Conservation (phyloP, 1,140 invertebrate species). For the Eriocheir sinensis region DNA sequence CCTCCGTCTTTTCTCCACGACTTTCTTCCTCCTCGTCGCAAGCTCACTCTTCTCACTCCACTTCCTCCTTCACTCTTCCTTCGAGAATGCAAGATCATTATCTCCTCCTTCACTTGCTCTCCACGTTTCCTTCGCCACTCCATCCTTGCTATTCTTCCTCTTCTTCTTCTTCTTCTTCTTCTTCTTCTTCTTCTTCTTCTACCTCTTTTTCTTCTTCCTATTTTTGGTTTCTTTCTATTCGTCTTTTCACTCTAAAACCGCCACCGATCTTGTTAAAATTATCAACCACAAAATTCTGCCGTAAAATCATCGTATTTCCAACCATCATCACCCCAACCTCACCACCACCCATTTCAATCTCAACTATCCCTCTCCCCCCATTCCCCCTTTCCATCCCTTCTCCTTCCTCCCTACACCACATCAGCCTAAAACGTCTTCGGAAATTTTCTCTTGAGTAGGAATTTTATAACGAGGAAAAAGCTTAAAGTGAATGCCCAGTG, state of each 20-base stretch:
- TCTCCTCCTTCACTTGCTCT: background rate
- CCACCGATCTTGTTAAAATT: background rate
- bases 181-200: background rate
- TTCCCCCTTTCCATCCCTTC: background rate
- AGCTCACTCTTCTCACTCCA: background rate
- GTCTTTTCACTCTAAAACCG: background rate
- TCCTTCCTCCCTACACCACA: too few relatives aligned
- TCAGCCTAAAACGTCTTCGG: background rate
- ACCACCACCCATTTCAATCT: background rate
- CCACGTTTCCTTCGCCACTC: background rate
- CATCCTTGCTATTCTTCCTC: background rate
- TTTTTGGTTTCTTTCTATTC: too few relatives aligned
- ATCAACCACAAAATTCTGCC: background rate
- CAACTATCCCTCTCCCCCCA: background rate
- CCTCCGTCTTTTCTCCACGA: background rate
- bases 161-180: too few relatives aligned
- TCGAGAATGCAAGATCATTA: background rate
- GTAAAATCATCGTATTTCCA: too few relatives aligned
- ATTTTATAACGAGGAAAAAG: slow-evolving; percentile 72
- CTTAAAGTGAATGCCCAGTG: slow-evolving; percentile 70
- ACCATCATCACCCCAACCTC: background rate
- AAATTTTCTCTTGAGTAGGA: slow-evolving; percentile 53
- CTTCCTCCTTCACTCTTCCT: background rate
- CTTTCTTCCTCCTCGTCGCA: too few relatives aligned
- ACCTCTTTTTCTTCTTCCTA: background rate